Evolutionary conservation across 2,888 invertebrate genomes (phyloP).

Genomic region (Synanthedon vespiformis): DNA sequence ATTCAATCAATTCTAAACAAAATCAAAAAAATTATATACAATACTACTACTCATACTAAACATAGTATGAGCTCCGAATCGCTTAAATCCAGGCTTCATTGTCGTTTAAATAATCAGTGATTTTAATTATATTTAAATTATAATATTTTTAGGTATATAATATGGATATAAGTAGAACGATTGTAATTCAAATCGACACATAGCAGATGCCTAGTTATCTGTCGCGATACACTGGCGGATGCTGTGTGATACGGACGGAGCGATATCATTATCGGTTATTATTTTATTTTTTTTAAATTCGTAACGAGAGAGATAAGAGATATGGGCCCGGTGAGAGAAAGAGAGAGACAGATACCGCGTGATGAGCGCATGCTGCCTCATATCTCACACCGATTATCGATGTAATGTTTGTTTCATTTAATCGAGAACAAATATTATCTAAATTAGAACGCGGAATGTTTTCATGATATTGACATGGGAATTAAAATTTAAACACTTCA

Average conservation of each 20-base stretch:
- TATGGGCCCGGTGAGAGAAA: slow-evolving; percentile 12
- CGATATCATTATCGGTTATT: slow-evolving; percentile 24
- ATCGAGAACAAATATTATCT: neutral
- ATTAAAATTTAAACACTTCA: too few species aligned
- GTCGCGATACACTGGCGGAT: slow-evolving; percentile 7
- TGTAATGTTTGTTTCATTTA: slow-evolving; percentile 7
- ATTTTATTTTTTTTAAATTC: slow-evolving; percentile 53
- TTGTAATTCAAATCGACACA: slow-evolving; percentile 16
- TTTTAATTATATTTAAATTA: too few species aligned
- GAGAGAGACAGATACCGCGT: slow-evolving; percentile 37
- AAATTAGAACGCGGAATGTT: too few species aligned
- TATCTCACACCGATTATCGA: slow-evolving; percentile 27
- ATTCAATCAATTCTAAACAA: too few species aligned
- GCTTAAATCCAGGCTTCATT: too few species aligned
- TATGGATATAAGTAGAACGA: neutral
- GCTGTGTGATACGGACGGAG: slow-evolving; percentile 6
- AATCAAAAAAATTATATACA: too few species aligned
- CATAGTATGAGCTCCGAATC: too few species aligned
- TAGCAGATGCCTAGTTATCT: slow-evolving; percentile 47
- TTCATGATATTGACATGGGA: too few species aligned
- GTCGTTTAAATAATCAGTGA: too few species aligned
- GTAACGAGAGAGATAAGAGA: slow-evolving; percentile 32
- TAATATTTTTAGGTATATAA: neutral
- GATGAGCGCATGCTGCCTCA: slow-evolving; percentile 41
- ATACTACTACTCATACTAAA: too few species aligned